Evolutionary conservation across 1,140 invertebrate genomes (phyloP), one percentile per base, ranked within the genome.

Genomic region (Metopolophium dirhodum): DNA sequence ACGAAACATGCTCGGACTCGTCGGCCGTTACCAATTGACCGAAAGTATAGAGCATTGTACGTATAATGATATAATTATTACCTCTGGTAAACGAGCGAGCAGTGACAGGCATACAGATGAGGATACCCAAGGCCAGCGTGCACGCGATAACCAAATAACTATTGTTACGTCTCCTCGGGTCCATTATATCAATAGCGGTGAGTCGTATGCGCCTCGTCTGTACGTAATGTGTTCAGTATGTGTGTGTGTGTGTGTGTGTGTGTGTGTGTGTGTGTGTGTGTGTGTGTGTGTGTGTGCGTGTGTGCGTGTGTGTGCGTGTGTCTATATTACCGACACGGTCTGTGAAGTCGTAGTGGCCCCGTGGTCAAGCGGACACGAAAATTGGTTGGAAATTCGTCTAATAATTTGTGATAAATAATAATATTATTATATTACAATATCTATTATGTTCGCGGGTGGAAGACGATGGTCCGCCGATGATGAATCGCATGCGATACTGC

Each of bases 101-200:
- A 2, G 35, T 30, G 88, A 90, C 51, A 54, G 88, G 88, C 88
- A 61, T 61, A n/a, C 88, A 90, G 54, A 90, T 26, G 51, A 90
- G 35, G 1, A 90, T 11, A n/a, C 22, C 37, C 35, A 57, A 61
- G 54, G 35, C 54, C 88, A 90, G 22, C 35, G 26, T 61, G 54
- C 51, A 61, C 35, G 37, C 51, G n/a, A 90, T 7, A 41, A 61
- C 37, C 54, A 37, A 37, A 57, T 30, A 61, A n/a, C 37, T 20
- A 90, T 61, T 30, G 88, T 37, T 41, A 22, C 23, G 88, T 61
- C 51, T 47, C 9, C n/a, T 41, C 51, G 1, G 51, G 1, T 57
- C 35, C 88, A 61, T 90, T 51, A 14, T 18, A 49, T 30, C 37
- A 41, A 2, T 41, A 37, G 8, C 22, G 37, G 22, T 45, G 41